Percentiles rank a stretch among this genome's conserved stretches.
Conservation (phyloP, 2,888 invertebrate genomes). For the Drosophila eohydei region DNA sequence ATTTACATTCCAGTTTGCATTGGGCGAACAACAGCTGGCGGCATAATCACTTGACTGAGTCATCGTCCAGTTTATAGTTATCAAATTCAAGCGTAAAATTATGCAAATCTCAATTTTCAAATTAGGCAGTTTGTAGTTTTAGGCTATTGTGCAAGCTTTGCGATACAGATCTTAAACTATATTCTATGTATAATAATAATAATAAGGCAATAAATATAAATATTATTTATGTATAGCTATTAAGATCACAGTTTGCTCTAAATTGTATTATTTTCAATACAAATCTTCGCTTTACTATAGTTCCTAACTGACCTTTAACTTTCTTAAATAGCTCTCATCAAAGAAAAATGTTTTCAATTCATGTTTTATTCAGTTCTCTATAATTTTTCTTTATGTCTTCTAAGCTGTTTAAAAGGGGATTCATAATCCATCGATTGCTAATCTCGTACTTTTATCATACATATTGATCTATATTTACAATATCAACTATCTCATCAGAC, state of each 20-base stretch:
- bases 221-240: neutral
- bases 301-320: too few relatives aligned
- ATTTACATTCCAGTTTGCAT: slow-evolving; percentile 17
- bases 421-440: too few relatives aligned
- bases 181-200: neutral
- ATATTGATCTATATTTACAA: too few relatives aligned
- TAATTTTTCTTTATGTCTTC: neutral
- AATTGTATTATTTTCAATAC: too few relatives aligned
- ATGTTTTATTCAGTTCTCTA: neutral
- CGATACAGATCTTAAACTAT: slow-evolving; percentile 2
- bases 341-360: too few relatives aligned
- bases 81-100: neutral
- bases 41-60: neutral
- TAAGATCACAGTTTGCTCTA: too few relatives aligned
- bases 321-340: too few relatives aligned
- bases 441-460: too few relatives aligned
- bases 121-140: neutral
- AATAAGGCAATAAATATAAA: neutral
- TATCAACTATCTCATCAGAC: too few relatives aligned
- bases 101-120: neutral
- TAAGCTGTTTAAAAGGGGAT: too few relatives aligned
- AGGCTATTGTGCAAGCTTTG: neutral
- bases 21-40: slow-evolving; percentile 6
- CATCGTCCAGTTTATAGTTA: slow-evolving; percentile 18
- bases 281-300: too few relatives aligned